A percentile compares a stretch with the other conserved stretches of the same genome.
These are phyloP conservation scores for Coelinius sp. DNA, from an alignment of 2,888 invertebrate species.

Conservation along the genomic window DNA sequence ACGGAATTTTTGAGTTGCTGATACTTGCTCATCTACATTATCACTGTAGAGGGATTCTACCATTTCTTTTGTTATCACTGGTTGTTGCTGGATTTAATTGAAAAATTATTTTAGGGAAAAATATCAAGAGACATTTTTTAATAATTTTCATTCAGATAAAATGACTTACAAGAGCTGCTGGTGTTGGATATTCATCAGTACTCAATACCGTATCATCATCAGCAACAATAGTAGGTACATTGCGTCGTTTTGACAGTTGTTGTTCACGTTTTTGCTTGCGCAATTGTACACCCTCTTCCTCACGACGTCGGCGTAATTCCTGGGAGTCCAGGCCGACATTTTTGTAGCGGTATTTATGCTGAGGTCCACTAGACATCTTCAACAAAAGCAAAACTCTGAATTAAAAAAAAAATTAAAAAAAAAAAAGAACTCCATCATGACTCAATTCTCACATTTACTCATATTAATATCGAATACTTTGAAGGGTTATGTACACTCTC, in stretches of 20 bases:
- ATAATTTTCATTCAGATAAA: constrained; percentile 8
- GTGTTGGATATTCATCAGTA: constrained; percentile 58
- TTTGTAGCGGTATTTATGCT: constrained; percentile 94
- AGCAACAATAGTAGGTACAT: constrained; percentile 75
- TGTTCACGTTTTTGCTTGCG: constrained; percentile 96
- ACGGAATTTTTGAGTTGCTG: constrained; percentile 88
- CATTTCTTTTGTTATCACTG: constrained; percentile 84
- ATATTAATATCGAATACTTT: no score
- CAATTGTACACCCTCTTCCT: constrained; percentile 96
- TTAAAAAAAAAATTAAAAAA: background rate
- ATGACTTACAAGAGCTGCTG: constrained; percentile 40
- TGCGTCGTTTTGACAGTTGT: constrained; percentile 92
- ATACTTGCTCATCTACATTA: constrained; percentile 84
- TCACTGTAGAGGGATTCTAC: constrained; percentile 85
- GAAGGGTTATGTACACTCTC: constrained; percentile 28
- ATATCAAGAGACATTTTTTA: constrained; percentile 5
- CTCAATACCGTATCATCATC: constrained; percentile 63
- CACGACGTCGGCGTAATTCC: constrained; percentile 90
- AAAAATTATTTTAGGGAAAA: background rate
- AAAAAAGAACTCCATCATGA: no score
- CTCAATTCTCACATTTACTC: no score
- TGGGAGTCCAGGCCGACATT: constrained; percentile 93
- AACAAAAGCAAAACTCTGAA: constrained; percentile 42
- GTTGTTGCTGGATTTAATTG: constrained; percentile 69
- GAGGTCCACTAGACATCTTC: constrained; percentile 83